A percentile compares a stretch with the other conserved stretches of the same genome.
Conservation (phyloP, 2,113 vertebrate species). For the Opisthocomus hoazin region DNA sequence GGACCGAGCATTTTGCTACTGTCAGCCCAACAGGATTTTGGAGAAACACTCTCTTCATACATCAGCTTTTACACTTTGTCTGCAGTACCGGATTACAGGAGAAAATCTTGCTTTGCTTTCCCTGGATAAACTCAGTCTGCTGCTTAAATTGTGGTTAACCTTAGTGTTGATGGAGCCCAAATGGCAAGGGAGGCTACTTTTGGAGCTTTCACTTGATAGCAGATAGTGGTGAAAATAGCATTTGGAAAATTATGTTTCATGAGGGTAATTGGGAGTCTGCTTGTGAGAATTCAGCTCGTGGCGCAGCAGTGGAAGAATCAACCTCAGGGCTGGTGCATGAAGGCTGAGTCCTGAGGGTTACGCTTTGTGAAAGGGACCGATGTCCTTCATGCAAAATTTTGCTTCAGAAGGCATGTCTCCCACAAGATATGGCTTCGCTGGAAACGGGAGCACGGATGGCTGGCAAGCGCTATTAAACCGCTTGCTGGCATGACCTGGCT, state of each 20-base stretch:
- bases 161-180: neutral
- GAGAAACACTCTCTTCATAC: neutral
- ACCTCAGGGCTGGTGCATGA: neutral
- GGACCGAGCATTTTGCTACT: neutral
- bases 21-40: neutral
- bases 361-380: neutral
- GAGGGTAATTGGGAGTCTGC: neutral
- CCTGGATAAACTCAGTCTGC: neutral
- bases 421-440: neutral
- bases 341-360: neutral
- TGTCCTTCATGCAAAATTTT: neutral
- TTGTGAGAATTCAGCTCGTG: neutral
- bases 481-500: neutral
- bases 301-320: neutral
- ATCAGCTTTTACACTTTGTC: neutral
- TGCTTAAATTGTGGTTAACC: neutral
- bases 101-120: neutral
- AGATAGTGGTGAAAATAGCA: neutral
- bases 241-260: neutral
- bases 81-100: neutral
- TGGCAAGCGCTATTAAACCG: neutral
- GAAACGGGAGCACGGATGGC: neutral
- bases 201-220: neutral
- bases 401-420: neutral
- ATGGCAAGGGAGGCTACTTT: neutral